Conservation (phyloP, 1,140 invertebrate genomes). For the Plodia interpunctella region DNA sequence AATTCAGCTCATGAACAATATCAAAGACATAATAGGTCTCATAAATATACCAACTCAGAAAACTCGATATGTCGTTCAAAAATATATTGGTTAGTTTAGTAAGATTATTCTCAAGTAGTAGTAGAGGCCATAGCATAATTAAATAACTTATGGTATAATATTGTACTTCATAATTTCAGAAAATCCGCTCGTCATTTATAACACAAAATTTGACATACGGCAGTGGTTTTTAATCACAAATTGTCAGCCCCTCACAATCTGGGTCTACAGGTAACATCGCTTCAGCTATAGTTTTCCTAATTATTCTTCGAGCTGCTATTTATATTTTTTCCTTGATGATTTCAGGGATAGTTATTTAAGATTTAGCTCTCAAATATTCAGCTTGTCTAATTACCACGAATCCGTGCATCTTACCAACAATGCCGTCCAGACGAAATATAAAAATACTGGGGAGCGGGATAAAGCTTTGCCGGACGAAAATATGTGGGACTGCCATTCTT, state of each 20-base stretch:
- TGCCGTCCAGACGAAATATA: constrained; percentile 94
- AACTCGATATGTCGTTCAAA: constrained; percentile 93
- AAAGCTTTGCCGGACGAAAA: constrained; percentile 87
- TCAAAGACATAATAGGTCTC: constrained; percentile 90
- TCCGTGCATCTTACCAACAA: constrained; percentile 96
- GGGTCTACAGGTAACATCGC: constrained; percentile 89
- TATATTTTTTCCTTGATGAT: constrained; percentile 14
- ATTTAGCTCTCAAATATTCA: constrained; percentile 95
- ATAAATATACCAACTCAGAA: constrained; percentile 81
- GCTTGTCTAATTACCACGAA: constrained; percentile 92
- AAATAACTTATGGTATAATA: constrained; percentile 7
- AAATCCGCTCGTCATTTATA: constrained; percentile 89
- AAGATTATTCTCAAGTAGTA: too few relatives aligned
- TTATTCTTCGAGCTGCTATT: neutral
- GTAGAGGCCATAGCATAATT: too few relatives aligned
- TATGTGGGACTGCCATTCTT: constrained; percentile 92
- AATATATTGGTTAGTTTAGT: constrained; percentile 92
- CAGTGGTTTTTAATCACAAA: constrained; percentile 96
- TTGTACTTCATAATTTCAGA: constrained; percentile 77
- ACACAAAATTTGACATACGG: constrained; percentile 95
- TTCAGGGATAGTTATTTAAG: constrained; percentile 91
- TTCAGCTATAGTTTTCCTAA: too few relatives aligned
- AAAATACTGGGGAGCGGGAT: constrained; percentile 86
- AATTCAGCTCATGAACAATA: constrained; percentile 90
- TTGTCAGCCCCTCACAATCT: constrained; percentile 93